phyloP scores from a whole-genome alignment of 2,888 invertebrate species.

The Thelaira solivaga region DNA sequence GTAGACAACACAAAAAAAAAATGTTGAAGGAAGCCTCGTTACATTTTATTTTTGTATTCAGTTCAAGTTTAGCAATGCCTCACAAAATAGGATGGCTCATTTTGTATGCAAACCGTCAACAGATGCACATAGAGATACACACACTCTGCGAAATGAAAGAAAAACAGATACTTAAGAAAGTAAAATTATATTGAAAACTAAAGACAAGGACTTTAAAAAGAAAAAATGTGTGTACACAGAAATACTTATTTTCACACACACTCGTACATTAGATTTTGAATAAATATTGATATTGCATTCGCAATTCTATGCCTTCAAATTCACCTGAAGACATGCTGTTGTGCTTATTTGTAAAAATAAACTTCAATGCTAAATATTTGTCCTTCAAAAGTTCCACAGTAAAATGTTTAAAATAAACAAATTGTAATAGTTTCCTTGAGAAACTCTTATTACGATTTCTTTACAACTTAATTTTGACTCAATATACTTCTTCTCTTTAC shows the following conservation, averaged over 20 bases:
- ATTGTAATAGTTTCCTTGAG: slow-evolving; percentile 30
- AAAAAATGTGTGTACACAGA: too few species aligned
- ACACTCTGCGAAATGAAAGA: neutral
- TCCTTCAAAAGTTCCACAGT: slow-evolving; percentile 53
- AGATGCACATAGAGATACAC: neutral
- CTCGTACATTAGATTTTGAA: slow-evolving; percentile 11
- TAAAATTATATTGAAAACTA: neutral
- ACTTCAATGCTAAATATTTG: slow-evolving; percentile 50
- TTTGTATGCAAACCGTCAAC: slow-evolving; percentile 59
- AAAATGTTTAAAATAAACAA: slow-evolving; percentile 12
- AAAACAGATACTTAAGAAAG: slow-evolving; percentile 4
- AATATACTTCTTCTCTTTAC: neutral
- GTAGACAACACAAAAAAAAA: too few species aligned
- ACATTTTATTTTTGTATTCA: slow-evolving; percentile 37
- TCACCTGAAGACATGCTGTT: slow-evolving; percentile 37
- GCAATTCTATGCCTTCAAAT: slow-evolving; percentile 14
- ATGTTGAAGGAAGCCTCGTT: neutral
- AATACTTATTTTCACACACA: too few species aligned
- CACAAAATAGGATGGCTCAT: slow-evolving; percentile 39
- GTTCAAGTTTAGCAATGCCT: slow-evolving; percentile 50
- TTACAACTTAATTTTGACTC: neutral
- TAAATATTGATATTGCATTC: slow-evolving; percentile 29
- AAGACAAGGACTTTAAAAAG: slow-evolving; percentile 1
- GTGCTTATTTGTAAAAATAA: slow-evolving; percentile 3
- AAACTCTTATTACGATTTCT: slow-evolving; percentile 1